Evolutionary conservation across 2,888 invertebrate species (phyloP).

Genomic region (Callyntrura guangdongensis): DNA sequence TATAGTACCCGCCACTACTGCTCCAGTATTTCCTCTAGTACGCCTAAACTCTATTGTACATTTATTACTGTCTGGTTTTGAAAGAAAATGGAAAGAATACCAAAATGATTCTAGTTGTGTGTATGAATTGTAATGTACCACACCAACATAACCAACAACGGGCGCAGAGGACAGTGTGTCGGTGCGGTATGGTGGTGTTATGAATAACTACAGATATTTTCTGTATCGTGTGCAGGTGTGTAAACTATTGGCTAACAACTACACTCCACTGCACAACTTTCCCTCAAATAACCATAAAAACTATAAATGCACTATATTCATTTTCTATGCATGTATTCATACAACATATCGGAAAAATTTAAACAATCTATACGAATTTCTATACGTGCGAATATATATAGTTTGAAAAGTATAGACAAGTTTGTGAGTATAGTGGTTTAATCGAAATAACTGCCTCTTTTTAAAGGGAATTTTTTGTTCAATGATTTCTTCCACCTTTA

Average conservation of each 20-base stretch:
- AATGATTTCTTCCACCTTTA: too few species aligned
- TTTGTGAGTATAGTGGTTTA: too few species aligned
- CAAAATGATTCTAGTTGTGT: conserved; percentile 31
- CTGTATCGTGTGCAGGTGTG: conserved; percentile 5
- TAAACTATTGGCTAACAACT: not conserved
- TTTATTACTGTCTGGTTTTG: conserved; percentile 60
- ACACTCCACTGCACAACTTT: not conserved
- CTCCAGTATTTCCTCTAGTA: not conserved
- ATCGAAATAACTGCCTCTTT: too few species aligned
- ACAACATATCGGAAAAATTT: too few species aligned
- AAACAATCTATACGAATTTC: too few species aligned
- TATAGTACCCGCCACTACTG: too few species aligned
- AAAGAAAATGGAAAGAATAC: conserved; percentile 46
- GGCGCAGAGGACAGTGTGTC: not conserved
- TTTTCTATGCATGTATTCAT: not conserved
- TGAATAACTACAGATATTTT: conserved; percentile 7
- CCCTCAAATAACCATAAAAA: not conserved
- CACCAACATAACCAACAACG: conserved; percentile 2
- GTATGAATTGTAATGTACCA: conserved; percentile 30
- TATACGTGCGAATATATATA: too few species aligned
- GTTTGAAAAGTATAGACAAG: too few species aligned
- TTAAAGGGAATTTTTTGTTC: not conserved
- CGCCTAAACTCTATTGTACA: conserved; percentile 1
- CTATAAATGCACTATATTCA: not conserved
- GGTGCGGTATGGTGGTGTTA: not conserved